phyloP scores from a whole-genome alignment of 2,888 invertebrate species.

The Dryobotodes eremita region DNA sequence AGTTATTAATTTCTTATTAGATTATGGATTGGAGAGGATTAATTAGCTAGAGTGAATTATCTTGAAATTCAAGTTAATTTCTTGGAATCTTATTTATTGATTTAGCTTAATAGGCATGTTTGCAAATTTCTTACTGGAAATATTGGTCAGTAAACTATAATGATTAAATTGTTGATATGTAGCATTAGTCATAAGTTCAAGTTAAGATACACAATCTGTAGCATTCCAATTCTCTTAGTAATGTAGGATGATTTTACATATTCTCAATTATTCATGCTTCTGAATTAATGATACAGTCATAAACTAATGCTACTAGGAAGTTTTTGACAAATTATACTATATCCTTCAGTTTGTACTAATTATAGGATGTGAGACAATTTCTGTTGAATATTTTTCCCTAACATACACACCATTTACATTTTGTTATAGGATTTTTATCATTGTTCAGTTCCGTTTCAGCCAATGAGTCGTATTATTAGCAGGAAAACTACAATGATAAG shows the following conservation, averaged over 20 bases:
- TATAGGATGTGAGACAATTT: conserved; percentile 30
- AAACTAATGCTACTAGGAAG: conserved; percentile 33
- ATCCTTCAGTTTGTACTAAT: conserved; percentile 29
- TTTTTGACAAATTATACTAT: conserved; percentile 23
- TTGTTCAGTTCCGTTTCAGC: conserved; percentile 18
- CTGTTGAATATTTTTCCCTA: conserved; percentile 43
- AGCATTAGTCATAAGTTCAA: conserved; percentile 31
- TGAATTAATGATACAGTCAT: conserved; percentile 25
- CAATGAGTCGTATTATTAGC: conserved; percentile 36
- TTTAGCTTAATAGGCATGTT: conserved; percentile 7
- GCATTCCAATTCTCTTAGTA: conserved; percentile 13
- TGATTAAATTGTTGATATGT: conserved; percentile 12
- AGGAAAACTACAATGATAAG: conserved; percentile 64
- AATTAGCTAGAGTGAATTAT: too few species aligned
- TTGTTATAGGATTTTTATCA: conserved; percentile 11
- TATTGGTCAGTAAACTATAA: conserved; percentile 17
- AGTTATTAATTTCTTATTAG: conserved; percentile 21
- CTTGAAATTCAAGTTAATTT: background rate
- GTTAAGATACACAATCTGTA: background rate
- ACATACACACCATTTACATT: background rate
- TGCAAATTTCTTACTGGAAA: conserved; percentile 21
- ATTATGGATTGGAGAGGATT: background rate
- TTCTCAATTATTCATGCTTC: conserved; percentile 14
- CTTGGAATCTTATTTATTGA: conserved; percentile 21
- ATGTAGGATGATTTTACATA: conserved; percentile 1